Evolutionary conservation across 2,113 vertebrate genomes (phyloP).

Genomic region (Grammomys dolichurus): DNA sequence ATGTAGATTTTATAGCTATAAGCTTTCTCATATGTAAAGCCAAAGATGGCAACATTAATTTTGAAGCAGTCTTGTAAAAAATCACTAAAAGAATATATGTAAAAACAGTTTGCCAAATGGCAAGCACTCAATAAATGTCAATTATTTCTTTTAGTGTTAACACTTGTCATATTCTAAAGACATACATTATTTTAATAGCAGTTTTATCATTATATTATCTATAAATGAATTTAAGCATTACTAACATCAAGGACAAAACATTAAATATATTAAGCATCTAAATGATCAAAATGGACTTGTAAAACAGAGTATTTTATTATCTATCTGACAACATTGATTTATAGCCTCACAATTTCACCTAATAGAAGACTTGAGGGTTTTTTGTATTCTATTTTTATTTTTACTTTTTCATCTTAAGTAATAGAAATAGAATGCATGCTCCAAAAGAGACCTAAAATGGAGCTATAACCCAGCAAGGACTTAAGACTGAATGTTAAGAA

Average conservation of each 20-base stretch:
- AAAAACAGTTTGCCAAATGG: conserved; percentile 66
- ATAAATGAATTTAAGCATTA: conserved; percentile 48
- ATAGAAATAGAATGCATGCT: no score
- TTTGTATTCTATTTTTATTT: background rate
- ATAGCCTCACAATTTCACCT: conserved; percentile 36
- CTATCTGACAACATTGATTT: conserved; percentile 6
- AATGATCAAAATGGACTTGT: conserved; percentile 26
- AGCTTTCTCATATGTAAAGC: conserved; percentile 56
- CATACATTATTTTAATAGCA: conserved; percentile 67
- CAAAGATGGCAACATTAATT: conserved; percentile 45
- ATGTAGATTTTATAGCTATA: background rate
- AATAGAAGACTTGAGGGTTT: background rate
- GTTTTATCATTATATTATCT: conserved; percentile 60
- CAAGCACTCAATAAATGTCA: conserved; percentile 67
- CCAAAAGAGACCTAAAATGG: background rate
- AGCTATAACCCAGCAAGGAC: background rate
- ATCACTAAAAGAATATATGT: conserved; percentile 54
- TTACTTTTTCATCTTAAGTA: background rate
- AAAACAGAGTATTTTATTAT: conserved; percentile 39
- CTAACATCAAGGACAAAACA: conserved; percentile 40
- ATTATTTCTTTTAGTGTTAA: conserved; percentile 66
- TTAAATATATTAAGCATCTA: conserved; percentile 48
- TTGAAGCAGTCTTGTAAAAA: conserved; percentile 60
- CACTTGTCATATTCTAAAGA: conserved; percentile 62
- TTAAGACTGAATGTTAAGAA: background rate